These are phyloP conservation scores for Dasypolia templi DNA, from an alignment of 2,888 invertebrate genomes.

Conservation along the genomic window DNA sequence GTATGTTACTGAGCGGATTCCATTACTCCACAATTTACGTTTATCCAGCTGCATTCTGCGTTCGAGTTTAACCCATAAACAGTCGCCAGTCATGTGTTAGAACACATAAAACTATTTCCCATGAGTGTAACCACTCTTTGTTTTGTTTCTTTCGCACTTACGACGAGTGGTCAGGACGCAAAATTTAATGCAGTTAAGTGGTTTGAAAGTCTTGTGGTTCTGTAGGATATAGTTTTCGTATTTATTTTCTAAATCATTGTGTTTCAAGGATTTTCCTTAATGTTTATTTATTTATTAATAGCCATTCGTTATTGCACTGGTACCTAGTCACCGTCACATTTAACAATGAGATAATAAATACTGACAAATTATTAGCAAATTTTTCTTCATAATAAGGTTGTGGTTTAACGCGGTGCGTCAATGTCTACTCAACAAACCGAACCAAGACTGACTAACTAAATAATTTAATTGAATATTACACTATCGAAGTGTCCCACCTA, in stretches of 20 bases:
- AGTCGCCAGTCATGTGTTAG: slow-evolving; percentile 67
- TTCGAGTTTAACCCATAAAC: slow-evolving; percentile 61
- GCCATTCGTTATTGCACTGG: background rate
- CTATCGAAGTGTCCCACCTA: too few species aligned
- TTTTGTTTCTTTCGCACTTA: slow-evolving; percentile 49
- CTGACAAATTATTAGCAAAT: slow-evolving; percentile 2
- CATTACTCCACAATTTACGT: slow-evolving; percentile 57
- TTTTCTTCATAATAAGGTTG: slow-evolving; percentile 11
- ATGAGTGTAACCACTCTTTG: slow-evolving; percentile 58
- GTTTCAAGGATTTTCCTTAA: slow-evolving; percentile 1
- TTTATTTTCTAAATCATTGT: background rate
- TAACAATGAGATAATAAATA: slow-evolving; percentile 20
- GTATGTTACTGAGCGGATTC: slow-evolving; percentile 28
- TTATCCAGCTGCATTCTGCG: slow-evolving; percentile 67
- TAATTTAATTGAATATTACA: background rate
- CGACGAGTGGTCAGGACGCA: slow-evolving; percentile 24
- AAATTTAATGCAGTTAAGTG: slow-evolving; percentile 44
- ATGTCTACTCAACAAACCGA: background rate
- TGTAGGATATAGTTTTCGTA: slow-evolving; percentile 16
- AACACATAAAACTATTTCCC: slow-evolving; percentile 74
- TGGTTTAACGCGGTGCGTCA: slow-evolving; percentile 15
- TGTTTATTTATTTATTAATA: background rate
- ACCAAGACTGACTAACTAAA: slow-evolving; percentile 1
- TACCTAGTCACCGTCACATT: background rate
- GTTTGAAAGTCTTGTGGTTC: slow-evolving; percentile 47